Percentiles rank a stretch among this genome's conserved stretches.
Conservation (phyloP, 2,888 invertebrate genomes). For the Tortricodes alternella region DNA sequence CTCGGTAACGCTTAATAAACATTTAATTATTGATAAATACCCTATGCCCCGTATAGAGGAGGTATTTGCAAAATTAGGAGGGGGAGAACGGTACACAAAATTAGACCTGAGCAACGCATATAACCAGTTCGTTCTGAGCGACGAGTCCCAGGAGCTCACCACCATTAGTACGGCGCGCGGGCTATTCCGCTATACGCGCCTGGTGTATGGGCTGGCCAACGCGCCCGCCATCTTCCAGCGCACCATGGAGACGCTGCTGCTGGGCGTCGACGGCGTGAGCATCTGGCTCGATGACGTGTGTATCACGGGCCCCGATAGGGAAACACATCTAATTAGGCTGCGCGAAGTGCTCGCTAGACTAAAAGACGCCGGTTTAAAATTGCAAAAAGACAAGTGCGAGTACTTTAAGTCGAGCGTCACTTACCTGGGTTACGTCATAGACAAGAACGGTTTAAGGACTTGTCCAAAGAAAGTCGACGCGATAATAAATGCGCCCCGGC, state of each 20-base stretch:
- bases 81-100: constrained; percentile 25
- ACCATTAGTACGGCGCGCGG: constrained; percentile 36
- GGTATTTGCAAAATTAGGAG: background rate
- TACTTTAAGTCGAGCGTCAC: constrained; percentile 28
- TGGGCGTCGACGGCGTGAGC: constrained; percentile 34
- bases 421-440: constrained; percentile 28
- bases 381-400: constrained; percentile 32
- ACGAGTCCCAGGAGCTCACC: constrained; percentile 32
- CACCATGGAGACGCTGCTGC: constrained; percentile 37
- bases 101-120: constrained; percentile 32
- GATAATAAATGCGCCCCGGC: background rate
- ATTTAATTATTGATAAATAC: background rate
- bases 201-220: constrained; percentile 35
- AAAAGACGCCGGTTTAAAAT: constrained; percentile 25
- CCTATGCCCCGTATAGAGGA: background rate
- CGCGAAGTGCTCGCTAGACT: background rate
- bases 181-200: constrained; percentile 30
- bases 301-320: constrained; percentile 28
- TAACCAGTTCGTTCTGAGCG: constrained; percentile 31
- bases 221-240: no score
- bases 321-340: constrained; percentile 24
- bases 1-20: background rate
- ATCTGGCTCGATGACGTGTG: constrained; percentile 34
- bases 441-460: constrained; percentile 20
- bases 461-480: constrained; percentile 11